Conservation (phyloP, 2,888 invertebrate genomes). For the Cryptophagus acutangulus region DNA sequence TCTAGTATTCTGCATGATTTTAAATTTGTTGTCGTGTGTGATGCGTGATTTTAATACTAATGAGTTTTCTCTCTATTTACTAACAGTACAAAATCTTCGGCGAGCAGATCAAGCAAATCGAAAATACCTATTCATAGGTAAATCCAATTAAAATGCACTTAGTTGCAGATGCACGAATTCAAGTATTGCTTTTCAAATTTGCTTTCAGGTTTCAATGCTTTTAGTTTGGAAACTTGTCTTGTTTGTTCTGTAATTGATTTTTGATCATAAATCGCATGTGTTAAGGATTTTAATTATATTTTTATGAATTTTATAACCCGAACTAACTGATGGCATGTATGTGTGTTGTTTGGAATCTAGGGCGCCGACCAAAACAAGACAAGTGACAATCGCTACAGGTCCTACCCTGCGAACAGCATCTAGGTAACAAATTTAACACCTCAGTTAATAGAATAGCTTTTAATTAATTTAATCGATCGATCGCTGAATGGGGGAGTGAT, state of each 20-base stretch:
- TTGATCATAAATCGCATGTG: background rate
- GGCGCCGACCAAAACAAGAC: slow-evolving; percentile 45
- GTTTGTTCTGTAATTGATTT: background rate
- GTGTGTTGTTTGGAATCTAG: slow-evolving; percentile 39
- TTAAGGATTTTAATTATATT: slow-evolving; percentile 3
- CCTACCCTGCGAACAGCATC: slow-evolving; percentile 47
- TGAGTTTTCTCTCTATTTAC: slow-evolving; percentile 17
- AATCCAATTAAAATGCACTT: slow-evolving; percentile 14
- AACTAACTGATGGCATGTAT: slow-evolving; percentile 35
- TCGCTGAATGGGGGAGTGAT: background rate
- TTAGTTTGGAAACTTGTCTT: background rate
- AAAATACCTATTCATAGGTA: slow-evolving; percentile 44
- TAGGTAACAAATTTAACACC: slow-evolving; percentile 41
- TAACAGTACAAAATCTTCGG: slow-evolving; percentile 42
- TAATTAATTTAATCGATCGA: background rate
- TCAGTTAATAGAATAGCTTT: background rate
- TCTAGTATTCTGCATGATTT: slow-evolving; percentile 29
- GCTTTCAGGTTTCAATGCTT: background rate
- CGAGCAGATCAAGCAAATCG: slow-evolving; percentile 41
- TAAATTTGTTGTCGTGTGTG: slow-evolving; percentile 8
- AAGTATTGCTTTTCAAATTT: background rate
- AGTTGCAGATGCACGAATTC: background rate
- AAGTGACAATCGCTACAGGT: slow-evolving; percentile 46
- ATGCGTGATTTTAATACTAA: slow-evolving; percentile 11
- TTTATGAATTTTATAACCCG: slow-evolving; percentile 11